A percentile compares a stretch with the other conserved stretches of the same genome.
Conservation (phyloP, 2,797 vertebrate species). For the Furcifer pardalis region DNA sequence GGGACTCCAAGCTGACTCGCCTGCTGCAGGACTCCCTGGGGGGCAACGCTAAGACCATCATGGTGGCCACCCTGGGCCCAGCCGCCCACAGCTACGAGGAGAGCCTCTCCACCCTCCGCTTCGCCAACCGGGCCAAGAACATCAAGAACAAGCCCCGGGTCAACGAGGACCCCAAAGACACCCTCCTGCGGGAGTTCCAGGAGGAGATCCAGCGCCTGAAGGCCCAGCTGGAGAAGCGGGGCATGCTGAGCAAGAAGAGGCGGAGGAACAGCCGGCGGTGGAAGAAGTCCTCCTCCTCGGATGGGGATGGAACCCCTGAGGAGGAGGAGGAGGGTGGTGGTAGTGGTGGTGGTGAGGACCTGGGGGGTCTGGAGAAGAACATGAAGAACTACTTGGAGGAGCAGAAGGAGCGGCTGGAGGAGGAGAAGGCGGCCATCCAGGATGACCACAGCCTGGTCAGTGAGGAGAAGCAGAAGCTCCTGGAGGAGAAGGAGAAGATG, state of each 20-base stretch:
- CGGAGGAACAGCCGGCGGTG: conserved; percentile 87
- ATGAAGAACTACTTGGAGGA: conserved; percentile 84
- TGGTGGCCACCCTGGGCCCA: conserved; percentile 94
- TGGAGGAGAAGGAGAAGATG: conserved; percentile 89
- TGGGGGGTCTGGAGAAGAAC: conserved; percentile 79
- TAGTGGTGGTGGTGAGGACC: conserved; percentile 80
- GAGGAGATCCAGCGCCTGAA: conserved; percentile 93
- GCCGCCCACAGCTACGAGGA: conserved; percentile 89
- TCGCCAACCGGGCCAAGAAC: conserved; percentile 95
- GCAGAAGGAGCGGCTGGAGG: conserved; percentile 83
- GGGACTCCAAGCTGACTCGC: conserved; percentile 97
- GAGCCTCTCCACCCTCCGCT: conserved; percentile 92
- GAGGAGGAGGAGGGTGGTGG: conserved; percentile 73
- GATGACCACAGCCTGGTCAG: conserved; percentile 87
- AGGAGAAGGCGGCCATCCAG: conserved; percentile 86
- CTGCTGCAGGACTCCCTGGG: conserved; percentile 95
- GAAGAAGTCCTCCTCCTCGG: conserved; percentile 79
- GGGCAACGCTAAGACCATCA: conserved; percentile 95
- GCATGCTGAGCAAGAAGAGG: conserved; percentile 89
- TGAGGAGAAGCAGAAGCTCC: conserved; percentile 84
- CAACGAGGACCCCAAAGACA: conserved; percentile 97
- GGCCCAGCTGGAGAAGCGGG: conserved; percentile 90
- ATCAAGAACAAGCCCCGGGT: conserved; percentile 96
- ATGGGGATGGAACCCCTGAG: conserved; percentile 75
- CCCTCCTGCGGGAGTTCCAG: conserved; percentile 93